A percentile compares a stretch with the other conserved stretches of the same genome.
Conservation (phyloP, 2,113 vertebrate species). For the Austrofundulus limnaeus region DNA sequence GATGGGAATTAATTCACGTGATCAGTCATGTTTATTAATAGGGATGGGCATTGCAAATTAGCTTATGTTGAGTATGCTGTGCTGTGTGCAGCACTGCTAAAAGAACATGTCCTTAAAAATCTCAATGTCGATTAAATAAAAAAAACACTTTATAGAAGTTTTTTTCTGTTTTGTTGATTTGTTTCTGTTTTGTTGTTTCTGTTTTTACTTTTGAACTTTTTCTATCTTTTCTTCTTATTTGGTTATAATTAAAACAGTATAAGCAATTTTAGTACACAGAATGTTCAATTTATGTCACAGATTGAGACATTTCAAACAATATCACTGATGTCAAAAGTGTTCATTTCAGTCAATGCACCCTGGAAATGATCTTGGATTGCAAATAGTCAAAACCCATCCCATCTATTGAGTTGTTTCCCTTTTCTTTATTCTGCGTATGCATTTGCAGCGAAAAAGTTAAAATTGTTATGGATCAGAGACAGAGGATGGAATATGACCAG, state of each 20-base stretch:
- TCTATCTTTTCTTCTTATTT: too few species aligned
- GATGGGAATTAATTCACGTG: not conserved
- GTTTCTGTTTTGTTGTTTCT: too few species aligned
- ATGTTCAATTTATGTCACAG: not conserved
- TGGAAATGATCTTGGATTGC: not conserved
- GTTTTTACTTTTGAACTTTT: too few species aligned
- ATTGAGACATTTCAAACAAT: not conserved
- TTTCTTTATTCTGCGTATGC: conserved; percentile 13
- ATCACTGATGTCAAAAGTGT: not conserved
- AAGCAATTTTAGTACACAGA: too few species aligned
- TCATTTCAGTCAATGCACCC: not conserved
- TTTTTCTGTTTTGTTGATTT: too few species aligned
- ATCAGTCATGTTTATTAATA: not conserved
- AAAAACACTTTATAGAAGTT: not conserved
- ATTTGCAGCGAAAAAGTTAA: conserved; percentile 18
- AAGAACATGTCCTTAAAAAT: not conserved
- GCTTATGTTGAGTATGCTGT: not conserved
- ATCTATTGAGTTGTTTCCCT: not conserved
- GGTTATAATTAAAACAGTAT: too few species aligned
- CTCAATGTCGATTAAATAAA: not conserved
- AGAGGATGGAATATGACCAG: conserved; percentile 23
- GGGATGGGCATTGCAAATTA: not conserved
- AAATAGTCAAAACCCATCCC: not conserved
- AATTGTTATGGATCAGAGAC: conserved; percentile 15
- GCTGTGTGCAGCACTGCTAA: not conserved